Base-by-base conservation (phyloP, 1,140 invertebrate genomes). In the Andricus grossulariae region DNA sequence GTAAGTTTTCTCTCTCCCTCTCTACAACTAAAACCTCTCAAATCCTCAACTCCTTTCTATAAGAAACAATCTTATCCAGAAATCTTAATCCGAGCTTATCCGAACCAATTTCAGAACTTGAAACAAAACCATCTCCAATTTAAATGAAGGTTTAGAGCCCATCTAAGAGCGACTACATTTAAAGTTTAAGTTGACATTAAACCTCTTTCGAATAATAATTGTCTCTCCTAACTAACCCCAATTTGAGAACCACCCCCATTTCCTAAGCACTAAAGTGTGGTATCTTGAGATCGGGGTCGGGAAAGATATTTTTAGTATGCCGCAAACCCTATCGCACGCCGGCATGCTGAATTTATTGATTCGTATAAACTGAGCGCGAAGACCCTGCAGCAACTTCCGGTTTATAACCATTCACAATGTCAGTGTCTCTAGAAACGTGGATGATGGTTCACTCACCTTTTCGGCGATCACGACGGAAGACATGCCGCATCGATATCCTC, bases 281-380 rank as follows among this genome's bases (percentile, higher is more conserved):
- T 66, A 66, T 45, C 60, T 32, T 52, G n/a, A 66, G 80, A 81
- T 77, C 66, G 76, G 77, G 80, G 80, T 82, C 77, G 80, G 77
- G 80, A 71, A 78, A 78, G 74, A 66, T 82, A 81, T 80, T 83
- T 83, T 82, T 80, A 82, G 76, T 77, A 60, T 25, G 50, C 66
- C 66, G 50, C 80, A 66, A 77, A 76, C 77, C 76, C 79, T 83
- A 82, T 80, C 76, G 79, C 57, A 50, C 78, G 74, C 77, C 83
- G 82, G 81, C 78, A 78, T 81, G 74, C 80, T 80, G 80, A 84
- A 84, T 85, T 88, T 88, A 88, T 88, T 87, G 87, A 88, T 88
- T 88, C 75, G 82, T 81, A 81, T 82, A 85, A 85, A 81, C 80
- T 78, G 21, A 57, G 57, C 73, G 76, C 80, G 75, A 78, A 79